Conservation (phyloP, 2,113 vertebrate species). For the Toxotes jaculatrix region DNA sequence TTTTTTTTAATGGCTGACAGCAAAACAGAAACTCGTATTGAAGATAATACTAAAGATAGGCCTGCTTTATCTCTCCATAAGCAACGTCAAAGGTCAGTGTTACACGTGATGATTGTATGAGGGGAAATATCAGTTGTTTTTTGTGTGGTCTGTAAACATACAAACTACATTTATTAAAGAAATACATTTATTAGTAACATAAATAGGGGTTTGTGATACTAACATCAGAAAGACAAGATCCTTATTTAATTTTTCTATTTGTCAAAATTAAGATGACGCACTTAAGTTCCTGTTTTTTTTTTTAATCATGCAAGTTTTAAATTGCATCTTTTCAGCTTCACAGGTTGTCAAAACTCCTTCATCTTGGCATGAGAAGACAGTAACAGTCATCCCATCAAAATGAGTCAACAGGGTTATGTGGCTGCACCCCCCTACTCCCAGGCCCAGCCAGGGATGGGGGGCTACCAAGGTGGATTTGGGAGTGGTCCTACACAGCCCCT, state of each 20-base stretch:
- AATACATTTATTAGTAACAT: background rate
- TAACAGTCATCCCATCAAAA: conserved; percentile 72
- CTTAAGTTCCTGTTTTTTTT: background rate
- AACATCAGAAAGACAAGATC: too few species aligned
- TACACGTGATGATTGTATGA: conserved; percentile 50
- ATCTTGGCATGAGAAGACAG: conserved; percentile 80
- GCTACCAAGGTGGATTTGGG: conserved; percentile 87
- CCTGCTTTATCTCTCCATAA: conserved; percentile 63
- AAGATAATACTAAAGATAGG: conserved; percentile 34
- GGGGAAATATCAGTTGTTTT: conserved; percentile 48
- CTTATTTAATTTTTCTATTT: background rate
- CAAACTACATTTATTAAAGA: background rate
- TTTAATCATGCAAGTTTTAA: background rate
- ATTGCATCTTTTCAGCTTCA: background rate
- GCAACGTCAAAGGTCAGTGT: conserved; percentile 75
- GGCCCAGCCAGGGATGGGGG: conserved; percentile 91
- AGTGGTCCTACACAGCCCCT: conserved; percentile 81
- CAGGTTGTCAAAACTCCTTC: conserved; percentile 50
- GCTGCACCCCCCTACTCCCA: conserved; percentile 93
- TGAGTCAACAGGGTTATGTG: conserved; percentile 98
- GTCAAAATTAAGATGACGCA: background rate
- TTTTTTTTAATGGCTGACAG: background rate
- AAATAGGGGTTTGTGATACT: background rate
- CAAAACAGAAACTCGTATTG: conserved; percentile 11
- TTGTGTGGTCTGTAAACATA: conserved; percentile 6